Evolutionary conservation across 2,888 invertebrate genomes (phyloP), one percentile per base, ranked within the genome.

Genomic region (Acrocera orbiculus): DNA sequence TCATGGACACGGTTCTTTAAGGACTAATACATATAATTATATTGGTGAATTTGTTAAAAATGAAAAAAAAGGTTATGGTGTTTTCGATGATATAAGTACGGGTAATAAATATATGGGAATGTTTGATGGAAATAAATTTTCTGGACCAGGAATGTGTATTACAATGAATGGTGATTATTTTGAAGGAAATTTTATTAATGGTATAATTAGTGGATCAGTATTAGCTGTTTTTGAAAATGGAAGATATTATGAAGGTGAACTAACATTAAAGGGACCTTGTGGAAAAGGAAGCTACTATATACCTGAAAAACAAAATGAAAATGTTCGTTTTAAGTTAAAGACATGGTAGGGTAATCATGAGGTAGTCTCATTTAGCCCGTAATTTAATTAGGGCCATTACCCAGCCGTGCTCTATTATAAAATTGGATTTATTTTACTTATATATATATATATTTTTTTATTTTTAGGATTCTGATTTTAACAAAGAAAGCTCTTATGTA

Each of bases 101-200:
- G 86, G 87, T 3, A 85, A 87, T 55, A 87, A 89, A 54, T 90
- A 89, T 56, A 69, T 90, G 56, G 90, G 90, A 5, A 75, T 75
- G 58, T 90, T 89, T 83, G 70, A 67, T 38, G 85, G 87, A 41
- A 82, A 83, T 52, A 72, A 75, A 52, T 77, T 80, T 40, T 76
- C 81, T 48, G 90, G 89, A 0, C 74, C 72, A 48, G 90, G 89
- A 4, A 64, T 82, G 38, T 81, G 89, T 36, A 83, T 90, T 11
- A 87, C 87, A 0, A 65, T 86, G 36, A 86, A 86, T 52, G 89
- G 87, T 0, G 78, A 85, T 54, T 90, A 89, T 57, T 89, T 87
- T 47, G 89, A 89, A 62, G 90, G 90, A 10, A 69, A 71, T 40
- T 90, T 87, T 52, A 70, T 71, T 47, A 76, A 80, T 50, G 80